Percentiles rank a stretch among this genome's conserved stretches.
Conservation (phyloP, 2,888 invertebrate genomes). For the Spodoptera littoralis region DNA sequence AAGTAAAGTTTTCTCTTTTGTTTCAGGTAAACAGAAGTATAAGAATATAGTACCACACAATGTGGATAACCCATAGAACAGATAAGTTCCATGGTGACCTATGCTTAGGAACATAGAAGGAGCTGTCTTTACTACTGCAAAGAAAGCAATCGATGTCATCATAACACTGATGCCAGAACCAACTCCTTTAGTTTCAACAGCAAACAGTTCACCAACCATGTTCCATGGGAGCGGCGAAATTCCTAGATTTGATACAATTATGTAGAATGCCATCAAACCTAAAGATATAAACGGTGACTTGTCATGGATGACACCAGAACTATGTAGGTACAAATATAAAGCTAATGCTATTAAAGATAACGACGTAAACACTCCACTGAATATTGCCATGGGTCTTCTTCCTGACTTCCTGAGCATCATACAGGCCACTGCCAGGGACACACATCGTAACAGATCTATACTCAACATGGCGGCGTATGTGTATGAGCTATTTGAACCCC, state of each 20-base stretch:
- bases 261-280: constrained; percentile 88
- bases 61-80: constrained; percentile 90
- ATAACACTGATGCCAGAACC: constrained; percentile 91
- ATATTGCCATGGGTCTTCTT: constrained; percentile 90
- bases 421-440: constrained; percentile 90
- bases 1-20: constrained; percentile 90
- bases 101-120: constrained; percentile 89
- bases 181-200: constrained; percentile 90
- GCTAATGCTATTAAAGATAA: constrained; percentile 88
- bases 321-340: constrained; percentile 79
- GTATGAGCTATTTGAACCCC: constrained; percentile 77
- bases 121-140: constrained; percentile 91
- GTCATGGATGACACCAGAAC: constrained; percentile 64
- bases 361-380: constrained; percentile 90
- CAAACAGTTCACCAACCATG: constrained; percentile 92
- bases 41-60: constrained; percentile 89
- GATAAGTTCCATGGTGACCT: constrained; percentile 90
- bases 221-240: constrained; percentile 92
- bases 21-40: constrained; percentile 90
- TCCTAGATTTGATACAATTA: constrained; percentile 89
- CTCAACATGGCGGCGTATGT: constrained; percentile 91
- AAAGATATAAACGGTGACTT: constrained; percentile 79
- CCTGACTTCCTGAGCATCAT: constrained; percentile 89
- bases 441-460: constrained; percentile 90
- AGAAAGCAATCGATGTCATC: constrained; percentile 91